Evolutionary conservation across 2,888 invertebrate species (phyloP).

Genomic region (Eupithecia subumbrata): DNA sequence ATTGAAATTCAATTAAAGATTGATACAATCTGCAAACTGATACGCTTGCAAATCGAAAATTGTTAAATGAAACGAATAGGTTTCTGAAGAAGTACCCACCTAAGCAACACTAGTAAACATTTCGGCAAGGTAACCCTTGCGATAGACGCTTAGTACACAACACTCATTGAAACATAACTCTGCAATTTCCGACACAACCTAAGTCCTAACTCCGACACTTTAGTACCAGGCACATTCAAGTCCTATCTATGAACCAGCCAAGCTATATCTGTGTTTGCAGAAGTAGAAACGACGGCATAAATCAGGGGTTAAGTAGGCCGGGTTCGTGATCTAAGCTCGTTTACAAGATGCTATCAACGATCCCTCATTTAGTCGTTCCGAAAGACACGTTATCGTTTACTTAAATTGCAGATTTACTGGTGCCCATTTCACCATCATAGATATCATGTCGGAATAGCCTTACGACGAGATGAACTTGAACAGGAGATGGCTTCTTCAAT

Average conservation of each 20-base stretch:
- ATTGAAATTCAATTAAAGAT: constrained; percentile 36
- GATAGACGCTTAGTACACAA: neutral
- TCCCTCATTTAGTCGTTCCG: constrained; percentile 41
- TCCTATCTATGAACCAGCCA: constrained; percentile 24
- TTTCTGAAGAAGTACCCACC: too few species aligned
- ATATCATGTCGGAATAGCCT: neutral
- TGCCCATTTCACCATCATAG: neutral
- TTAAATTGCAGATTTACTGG: neutral
- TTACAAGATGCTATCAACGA: constrained; percentile 51
- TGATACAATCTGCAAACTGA: neutral
- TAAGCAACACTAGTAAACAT: too few species aligned
- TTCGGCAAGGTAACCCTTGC: neutral
- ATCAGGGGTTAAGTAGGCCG: constrained; percentile 56
- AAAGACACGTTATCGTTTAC: constrained; percentile 46
- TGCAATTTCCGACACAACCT: constrained; percentile 15
- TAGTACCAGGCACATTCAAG: constrained; percentile 39
- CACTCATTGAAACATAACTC: constrained; percentile 20
- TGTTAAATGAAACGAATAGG: too few species aligned
- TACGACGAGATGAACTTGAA: neutral
- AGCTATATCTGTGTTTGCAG: constrained; percentile 5
- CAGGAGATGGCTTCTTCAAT: too few species aligned
- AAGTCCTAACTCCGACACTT: constrained; percentile 21
- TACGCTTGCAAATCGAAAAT: neutral
- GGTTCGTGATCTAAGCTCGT: constrained; percentile 65
- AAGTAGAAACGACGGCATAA: constrained; percentile 17